Base-by-base conservation (phyloP, 2,888 invertebrate species). In the Orchesella flavescens region DNA sequence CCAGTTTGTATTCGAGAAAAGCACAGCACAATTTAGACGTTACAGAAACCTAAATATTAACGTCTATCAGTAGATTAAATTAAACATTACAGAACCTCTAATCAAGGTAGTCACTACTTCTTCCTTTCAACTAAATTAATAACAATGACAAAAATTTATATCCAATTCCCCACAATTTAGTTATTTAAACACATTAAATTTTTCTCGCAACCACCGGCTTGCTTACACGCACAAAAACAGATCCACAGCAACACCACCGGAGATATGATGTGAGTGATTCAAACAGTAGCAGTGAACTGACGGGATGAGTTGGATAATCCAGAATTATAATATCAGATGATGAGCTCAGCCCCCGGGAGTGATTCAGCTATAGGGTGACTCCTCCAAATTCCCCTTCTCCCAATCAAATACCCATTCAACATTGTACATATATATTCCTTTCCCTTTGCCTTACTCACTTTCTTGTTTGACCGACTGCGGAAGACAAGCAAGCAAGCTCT, bases 261-360 rank as follows among this genome's bases (percentile, higher is more conserved):
- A 46, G 46, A 46, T 10, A 23, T 23, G 81, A 74, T 81, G 44
- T 59, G 81, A 66, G 68, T 74, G 68, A 69, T 43, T 19, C 74
- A 81, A 81, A 68, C 81, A 15, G 68, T 68, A 46, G 61, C 59
- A 75, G 59, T 69, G 74, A 81, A 81, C 81, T 81, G 81, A 74
- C 81, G 74, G 74, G 81, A 81, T 81, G 81, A 74, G 68, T 81
- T 81, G 81, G 81, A 81, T 81, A 81, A 74, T 81, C 81, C 80
- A 69, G 74, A 74, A 69, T 73, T 74, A 74, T 74, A 81, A 81
- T 81, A 81, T 74, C 81, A 74, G 81, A 81, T 82, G 85, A 81
- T 71, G 86, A 85, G 87, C 82, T 86, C 87, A 84, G 83, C 87
- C 87, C 87, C 78, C 86, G 87, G 86, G 85, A 86, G 76, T 84